Base-by-base conservation (phyloP, 2,113 vertebrate genomes). In the Lamprotornis superbus region DNA sequence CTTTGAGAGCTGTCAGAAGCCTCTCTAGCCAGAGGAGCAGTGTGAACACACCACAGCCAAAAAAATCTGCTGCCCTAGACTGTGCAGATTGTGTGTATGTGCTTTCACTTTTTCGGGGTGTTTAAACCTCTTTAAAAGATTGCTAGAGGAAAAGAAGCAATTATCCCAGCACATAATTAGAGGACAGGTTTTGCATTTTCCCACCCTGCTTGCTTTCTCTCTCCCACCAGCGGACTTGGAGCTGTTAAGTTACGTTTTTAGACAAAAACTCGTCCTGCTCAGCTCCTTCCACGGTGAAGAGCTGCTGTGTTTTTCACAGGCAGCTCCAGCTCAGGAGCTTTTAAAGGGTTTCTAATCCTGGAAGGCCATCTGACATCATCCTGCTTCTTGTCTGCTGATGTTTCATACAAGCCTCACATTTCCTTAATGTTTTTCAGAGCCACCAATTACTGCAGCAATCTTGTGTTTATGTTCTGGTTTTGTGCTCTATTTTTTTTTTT, bases 331-430 rank as follows among this genome's bases (percentile, higher is more conserved):
- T 96, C 39, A 0, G 92, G 97, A 98, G 98, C 99, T 99, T 99
- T 99, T 99, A 99, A 90, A 99, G 99, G 98, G 98, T 97, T 99
- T 99, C 99, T 99, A 99, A 99, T 99, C 98, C 98, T 99, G 99
- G 99, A 98, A 97, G 98, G 97, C 96, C 82, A 64, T 95, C 98
- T 99, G 98, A 99, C 98, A 98, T 99, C 99, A 99, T 97, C 95
- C 97, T 94, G 92, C 95, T 98, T 98, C 98, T 98, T 96, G 98
- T 98, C 98, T 98, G 98, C 98, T 97, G 98, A 98, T 98, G 98
- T 98, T 98, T 98, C 97, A 96, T 98, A 98, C 98, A 98, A 98
- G 96, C 97, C 97, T 98, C 98, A 98, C 98, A 98, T 98, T 99
- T 99, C 99, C 98, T 98, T 98, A 97, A 95, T 97, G 96, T 97